Base-by-base conservation (phyloP, 2,797 vertebrate genomes). In the Hipposideros larvatus region DNA sequence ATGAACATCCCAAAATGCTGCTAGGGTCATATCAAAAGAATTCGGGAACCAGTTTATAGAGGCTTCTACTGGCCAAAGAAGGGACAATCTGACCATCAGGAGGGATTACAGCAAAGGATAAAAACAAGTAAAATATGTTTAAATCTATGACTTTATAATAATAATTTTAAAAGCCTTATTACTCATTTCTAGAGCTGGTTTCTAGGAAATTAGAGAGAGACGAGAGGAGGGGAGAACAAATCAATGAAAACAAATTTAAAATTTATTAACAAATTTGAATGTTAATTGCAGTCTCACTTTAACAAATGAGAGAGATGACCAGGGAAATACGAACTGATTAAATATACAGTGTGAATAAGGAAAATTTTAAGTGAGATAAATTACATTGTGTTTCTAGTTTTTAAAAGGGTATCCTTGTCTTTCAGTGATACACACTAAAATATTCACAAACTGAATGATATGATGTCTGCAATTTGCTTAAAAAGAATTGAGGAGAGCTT, bases 281-380 rank as follows among this genome's bases (percentile, higher is more conserved):
- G 13, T 79, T 79, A 92, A 57, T 65, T 83, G 13, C 48, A 95
- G 73, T 77, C 21, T 46, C 28, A 87, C 19, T 68, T 95, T 88
- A 86, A 86, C 34, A 91, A 94, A 74, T 1, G n/a, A 71, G 11
- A 93, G 19, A 87, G 34, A 37, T 41, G 22, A 86, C 34, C 19
- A 7, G 11, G 26, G n/a, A 80, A 85, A 57, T 73, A 65, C 68
- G n/a, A 87, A 80, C 11, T 71, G 34, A 73, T 28, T 71, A 71
- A 93, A 61, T 55, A 65, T 15, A 75, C 31, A 16, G 46, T 51
- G 28, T 70, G 21, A 84, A 43, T 61, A 77, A 70, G 34, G 28
- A 94, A 90, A 46, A 65, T 11, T 77, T 85, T 51, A 28, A 78
- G 75, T 71, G 48, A 92, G 55, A 65, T 43, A 87, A 92, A 93